Evolutionary conservation across 2,888 invertebrate species (phyloP).

Genomic region (Aspidiotus destructor): DNA sequence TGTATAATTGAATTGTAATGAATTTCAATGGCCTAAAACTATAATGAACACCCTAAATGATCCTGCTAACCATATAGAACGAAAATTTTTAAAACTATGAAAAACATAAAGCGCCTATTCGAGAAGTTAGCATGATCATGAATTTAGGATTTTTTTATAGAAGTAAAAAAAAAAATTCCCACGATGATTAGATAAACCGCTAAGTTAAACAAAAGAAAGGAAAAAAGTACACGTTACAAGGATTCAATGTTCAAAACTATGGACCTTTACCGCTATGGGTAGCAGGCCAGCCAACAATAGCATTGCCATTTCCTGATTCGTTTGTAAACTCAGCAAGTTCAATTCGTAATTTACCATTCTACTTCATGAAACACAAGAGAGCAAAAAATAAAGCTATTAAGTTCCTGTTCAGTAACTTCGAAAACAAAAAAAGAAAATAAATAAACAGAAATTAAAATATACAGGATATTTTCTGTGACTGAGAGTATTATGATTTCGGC

Average conservation of each 20-base stretch:
- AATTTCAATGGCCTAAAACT: no score
- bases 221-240: not conserved
- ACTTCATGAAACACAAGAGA: conserved; percentile 16
- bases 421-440: conserved; percentile 8
- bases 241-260: conserved; percentile 1
- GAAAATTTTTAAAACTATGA: no score
- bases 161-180: no score
- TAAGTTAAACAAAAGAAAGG: no score
- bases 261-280: conserved; percentile 20
- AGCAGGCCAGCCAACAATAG: conserved; percentile 20
- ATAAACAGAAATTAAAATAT: not conserved
- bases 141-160: no score
- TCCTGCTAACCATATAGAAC: no score
- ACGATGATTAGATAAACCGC: no score
- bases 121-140: no score
- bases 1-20: no score
- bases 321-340: conserved; percentile 14
- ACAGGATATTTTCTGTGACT: not conserved
- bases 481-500: no score
- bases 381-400: conserved; percentile 10
- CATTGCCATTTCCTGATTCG: conserved; percentile 15
- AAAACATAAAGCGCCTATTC: no score
- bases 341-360: conserved; percentile 13
- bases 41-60: no score
- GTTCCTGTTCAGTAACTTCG: not conserved